Conservation (phyloP, 2,888 invertebrate species). For the Diogma glabrata region DNA sequence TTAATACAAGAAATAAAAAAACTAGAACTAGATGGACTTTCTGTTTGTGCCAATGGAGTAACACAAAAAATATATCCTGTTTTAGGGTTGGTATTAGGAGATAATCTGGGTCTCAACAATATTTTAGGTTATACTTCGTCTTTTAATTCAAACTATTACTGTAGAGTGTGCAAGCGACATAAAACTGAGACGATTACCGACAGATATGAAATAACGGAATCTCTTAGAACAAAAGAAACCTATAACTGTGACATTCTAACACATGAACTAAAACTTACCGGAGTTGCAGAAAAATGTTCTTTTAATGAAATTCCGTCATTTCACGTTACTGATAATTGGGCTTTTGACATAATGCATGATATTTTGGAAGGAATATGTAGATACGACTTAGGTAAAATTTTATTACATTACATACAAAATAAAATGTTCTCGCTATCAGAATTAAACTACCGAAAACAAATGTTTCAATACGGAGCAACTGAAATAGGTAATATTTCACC, state of each 20-base stretch:
- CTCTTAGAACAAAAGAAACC: no score
- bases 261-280: not conserved
- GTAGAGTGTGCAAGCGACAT: not conserved
- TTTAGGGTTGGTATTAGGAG: not conserved
- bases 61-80: not conserved
- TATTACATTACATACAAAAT: not conserved
- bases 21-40: not conserved
- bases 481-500: constrained; percentile 3
- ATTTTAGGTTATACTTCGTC: not conserved
- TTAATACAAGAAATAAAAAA: not conserved
- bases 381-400: no score
- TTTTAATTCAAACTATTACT: not conserved
- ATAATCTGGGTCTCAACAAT: not conserved
- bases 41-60: not conserved
- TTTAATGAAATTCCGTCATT: constrained; percentile 7
- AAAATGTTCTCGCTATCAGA: not conserved
- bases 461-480: not conserved
- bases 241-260: no score
- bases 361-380: constrained; percentile 3
- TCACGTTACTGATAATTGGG: not conserved
- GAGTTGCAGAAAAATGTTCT: no score
- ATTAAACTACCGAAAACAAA: not conserved
- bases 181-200: not conserved
- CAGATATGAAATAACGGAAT: not conserved
- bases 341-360: constrained; percentile 5